Evolutionary conservation across 2,888 invertebrate genomes (phyloP).

Genomic region (Eudemis profundana): DNA sequence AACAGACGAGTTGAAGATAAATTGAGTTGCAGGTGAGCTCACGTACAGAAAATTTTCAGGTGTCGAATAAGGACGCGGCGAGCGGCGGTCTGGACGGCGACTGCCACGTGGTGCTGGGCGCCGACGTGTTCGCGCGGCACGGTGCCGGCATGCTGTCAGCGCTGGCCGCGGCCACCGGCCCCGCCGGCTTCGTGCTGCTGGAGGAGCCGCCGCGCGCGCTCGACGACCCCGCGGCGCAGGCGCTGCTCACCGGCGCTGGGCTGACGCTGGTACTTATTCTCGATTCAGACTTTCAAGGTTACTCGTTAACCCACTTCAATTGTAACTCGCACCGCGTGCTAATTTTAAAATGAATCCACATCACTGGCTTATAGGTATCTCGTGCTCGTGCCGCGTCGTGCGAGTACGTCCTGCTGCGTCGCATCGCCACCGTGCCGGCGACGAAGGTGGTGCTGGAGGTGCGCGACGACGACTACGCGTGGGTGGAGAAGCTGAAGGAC

Average conservation of each 20-base stretch:
- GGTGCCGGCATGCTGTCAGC: constrained; percentile 82
- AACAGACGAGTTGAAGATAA: too few relatives aligned
- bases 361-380: constrained; percentile 42
- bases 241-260: constrained; percentile 62
- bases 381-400: constrained; percentile 87
- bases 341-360: neutral
- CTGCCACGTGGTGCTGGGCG: constrained; percentile 88
- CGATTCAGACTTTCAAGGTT: neutral
- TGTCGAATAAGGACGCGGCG: constrained; percentile 84
- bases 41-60: constrained; percentile 47
- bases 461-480: constrained; percentile 88
- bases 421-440: constrained; percentile 67
- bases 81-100: constrained; percentile 87
- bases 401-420: constrained; percentile 88
- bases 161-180: constrained; percentile 86
- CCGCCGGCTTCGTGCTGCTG: constrained; percentile 89
- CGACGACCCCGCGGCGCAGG: constrained; percentile 71
- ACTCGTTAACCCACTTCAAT: too few relatives aligned
- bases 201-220: constrained; percentile 86
- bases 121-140: constrained; percentile 87
- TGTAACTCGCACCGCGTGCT: neutral
- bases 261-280: constrained; percentile 63
- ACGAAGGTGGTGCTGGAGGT: constrained; percentile 86
- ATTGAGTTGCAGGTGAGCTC: constrained; percentile 44
- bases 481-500: constrained; percentile 93